Evolutionary conservation across 2,888 invertebrate species (phyloP).

Genomic region (Aleiodes leptofemur): DNA sequence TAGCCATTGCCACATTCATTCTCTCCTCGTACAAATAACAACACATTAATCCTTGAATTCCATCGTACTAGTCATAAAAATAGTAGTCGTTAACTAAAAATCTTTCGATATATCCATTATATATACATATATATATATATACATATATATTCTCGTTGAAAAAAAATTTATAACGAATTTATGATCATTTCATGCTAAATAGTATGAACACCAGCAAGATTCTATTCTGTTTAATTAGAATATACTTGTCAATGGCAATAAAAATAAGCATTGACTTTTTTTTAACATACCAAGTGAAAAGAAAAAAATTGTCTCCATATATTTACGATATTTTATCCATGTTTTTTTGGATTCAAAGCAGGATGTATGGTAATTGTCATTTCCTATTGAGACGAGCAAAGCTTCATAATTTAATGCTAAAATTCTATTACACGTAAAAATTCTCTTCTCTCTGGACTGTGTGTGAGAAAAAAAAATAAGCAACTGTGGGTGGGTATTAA

Average conservation of each 20-base stretch:
- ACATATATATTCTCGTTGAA: neutral
- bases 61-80: constrained; percentile 23
- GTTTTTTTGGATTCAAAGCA: too few species aligned
- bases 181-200: constrained; percentile 21
- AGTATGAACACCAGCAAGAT: neutral
- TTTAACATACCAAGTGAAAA: too few species aligned
- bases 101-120: neutral
- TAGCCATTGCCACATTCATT: constrained; percentile 7
- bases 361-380: too few species aligned
- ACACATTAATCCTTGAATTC: constrained; percentile 28
- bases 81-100: constrained; percentile 4
- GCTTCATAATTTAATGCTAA: neutral
- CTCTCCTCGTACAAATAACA: constrained; percentile 3
- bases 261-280: too few species aligned
- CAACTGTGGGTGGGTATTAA: constrained; percentile 5
- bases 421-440: neutral
- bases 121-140: too few species aligned
- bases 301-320: too few species aligned
- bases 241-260: too few species aligned
- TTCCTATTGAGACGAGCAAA: too few species aligned
- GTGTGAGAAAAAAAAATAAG: neutral
- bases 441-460: neutral
- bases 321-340: too few species aligned
- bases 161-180: constrained; percentile 14
- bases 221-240: too few species aligned